Conservation (phyloP, 2,113 vertebrate genomes). For the Anoura caudifer region DNA sequence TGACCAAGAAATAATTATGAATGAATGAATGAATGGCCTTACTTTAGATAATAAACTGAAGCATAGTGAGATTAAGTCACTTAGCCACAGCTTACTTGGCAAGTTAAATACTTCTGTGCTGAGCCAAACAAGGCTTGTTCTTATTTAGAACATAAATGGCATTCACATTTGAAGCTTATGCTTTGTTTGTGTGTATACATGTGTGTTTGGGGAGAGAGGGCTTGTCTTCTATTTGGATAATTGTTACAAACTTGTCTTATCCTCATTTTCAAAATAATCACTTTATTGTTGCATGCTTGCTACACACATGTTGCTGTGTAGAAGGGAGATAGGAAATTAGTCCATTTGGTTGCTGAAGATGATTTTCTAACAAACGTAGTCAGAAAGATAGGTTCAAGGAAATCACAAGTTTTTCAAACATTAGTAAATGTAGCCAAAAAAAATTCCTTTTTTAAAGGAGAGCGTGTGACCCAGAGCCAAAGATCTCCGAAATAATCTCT, state of each 20-base stretch:
- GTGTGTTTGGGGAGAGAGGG: too few relatives aligned
- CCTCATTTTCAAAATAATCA: background rate
- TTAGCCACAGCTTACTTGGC: background rate
- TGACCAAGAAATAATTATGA: background rate
- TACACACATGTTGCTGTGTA: background rate
- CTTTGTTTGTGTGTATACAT: background rate
- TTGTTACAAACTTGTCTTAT: background rate
- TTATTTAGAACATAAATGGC: background rate
- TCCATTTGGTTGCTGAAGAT: background rate
- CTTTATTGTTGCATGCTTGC: background rate
- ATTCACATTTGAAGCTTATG: background rate
- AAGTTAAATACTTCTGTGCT: background rate
- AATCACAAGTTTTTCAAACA: background rate
- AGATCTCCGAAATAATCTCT: background rate
- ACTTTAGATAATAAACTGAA: background rate
- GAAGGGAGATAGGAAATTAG: background rate
- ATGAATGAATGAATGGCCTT: background rate
- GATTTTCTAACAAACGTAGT: background rate
- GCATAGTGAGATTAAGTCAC: background rate
- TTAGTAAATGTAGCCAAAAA: background rate
- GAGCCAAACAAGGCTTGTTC: background rate
- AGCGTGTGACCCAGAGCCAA: background rate
- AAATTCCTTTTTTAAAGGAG: background rate
- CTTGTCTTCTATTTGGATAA: background rate
- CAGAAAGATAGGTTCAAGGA: background rate